Evolutionary conservation across 2,113 vertebrate species (phyloP).

Genomic region (Eptesicus fuscus): DNA sequence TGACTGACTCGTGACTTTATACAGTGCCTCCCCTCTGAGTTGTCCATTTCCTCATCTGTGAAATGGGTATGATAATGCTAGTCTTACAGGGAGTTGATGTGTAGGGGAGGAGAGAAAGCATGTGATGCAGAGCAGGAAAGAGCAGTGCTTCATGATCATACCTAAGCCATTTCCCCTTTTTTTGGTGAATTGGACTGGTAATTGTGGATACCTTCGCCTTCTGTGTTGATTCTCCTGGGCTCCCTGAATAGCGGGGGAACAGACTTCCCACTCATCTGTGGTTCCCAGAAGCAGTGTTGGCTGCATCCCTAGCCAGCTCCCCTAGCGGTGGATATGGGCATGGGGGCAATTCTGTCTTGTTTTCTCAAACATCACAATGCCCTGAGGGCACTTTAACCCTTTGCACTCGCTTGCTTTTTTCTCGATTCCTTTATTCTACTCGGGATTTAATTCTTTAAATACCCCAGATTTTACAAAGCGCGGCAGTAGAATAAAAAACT

Average conservation of each 20-base stretch:
- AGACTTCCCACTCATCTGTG: neutral
- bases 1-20: neutral
- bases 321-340: accelerated
- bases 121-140: neutral
- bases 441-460: too few relatives aligned
- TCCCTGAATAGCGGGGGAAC: neutral
- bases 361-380: neutral
- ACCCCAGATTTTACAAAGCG: too few relatives aligned
- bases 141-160: neutral
- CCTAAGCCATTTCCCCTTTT: neutral
- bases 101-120: neutral
- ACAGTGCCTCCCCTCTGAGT: neutral
- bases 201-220: neutral
- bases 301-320: neutral
- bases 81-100: neutral
- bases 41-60: neutral
- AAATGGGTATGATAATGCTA: neutral
- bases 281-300: neutral
- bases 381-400: neutral
- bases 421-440: too few relatives aligned
- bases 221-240: neutral
- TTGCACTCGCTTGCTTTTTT: too few relatives aligned
- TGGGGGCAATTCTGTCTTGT: neutral
- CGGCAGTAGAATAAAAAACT: too few relatives aligned
- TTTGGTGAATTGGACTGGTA: neutral